phyloP scores from a whole-genome alignment of 2,113 vertebrate species.

The Mirza zaza region DNA sequence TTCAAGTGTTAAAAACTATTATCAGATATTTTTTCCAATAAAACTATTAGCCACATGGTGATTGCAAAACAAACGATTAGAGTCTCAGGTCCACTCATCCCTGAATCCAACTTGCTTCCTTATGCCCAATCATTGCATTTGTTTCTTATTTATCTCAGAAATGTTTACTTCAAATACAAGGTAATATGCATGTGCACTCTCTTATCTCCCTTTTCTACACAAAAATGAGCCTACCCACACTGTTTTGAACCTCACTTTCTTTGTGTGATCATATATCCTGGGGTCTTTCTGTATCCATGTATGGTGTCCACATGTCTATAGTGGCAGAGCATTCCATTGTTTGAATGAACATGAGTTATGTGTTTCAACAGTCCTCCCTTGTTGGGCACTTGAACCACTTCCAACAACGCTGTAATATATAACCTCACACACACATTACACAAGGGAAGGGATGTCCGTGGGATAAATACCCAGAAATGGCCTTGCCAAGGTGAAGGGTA shows the following conservation, averaged over 20 bases:
- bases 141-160: not conserved
- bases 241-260: not conserved
- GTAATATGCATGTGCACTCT: not conserved
- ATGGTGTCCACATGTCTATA: not conserved
- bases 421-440: not conserved
- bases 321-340: not conserved
- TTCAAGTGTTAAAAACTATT: conserved; percentile 3
- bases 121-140: not conserved
- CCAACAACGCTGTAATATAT: not conserved
- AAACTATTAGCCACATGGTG: conserved; percentile 49
- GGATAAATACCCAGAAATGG: not conserved
- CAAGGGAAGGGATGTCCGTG: not conserved
- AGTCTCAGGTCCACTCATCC: not conserved
- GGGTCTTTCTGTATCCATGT: not conserved
- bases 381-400: not conserved
- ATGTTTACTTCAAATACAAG: not conserved
- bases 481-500: not conserved
- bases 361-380: not conserved
- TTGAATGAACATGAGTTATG: not conserved
- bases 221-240: not conserved
- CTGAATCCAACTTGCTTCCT: not conserved
- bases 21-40: conserved; percentile 39
- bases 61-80: not conserved
- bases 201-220: not conserved
- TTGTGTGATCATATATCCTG: not conserved